Conservation (phyloP, 2,888 invertebrate species). For the Ptycholaimellus sp. region DNA sequence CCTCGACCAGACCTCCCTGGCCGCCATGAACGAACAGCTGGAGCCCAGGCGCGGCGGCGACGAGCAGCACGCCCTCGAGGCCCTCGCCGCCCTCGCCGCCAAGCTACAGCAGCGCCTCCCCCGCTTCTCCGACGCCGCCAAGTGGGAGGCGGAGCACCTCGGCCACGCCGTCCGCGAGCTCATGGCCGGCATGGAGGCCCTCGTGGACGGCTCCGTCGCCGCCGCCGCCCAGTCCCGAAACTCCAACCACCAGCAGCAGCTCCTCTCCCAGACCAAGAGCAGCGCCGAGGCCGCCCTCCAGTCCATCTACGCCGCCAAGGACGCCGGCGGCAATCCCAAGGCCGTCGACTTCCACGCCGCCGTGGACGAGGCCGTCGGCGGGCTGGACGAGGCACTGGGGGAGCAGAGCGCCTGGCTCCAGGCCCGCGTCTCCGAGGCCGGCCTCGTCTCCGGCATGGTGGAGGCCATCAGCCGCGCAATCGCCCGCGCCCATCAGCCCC, state of each 20-base stretch:
- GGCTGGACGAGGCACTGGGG: slow-evolving; percentile 50
- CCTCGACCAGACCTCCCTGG: slow-evolving; percentile 60
- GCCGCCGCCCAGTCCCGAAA: slow-evolving; percentile 12
- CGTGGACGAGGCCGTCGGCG: slow-evolving; percentile 53
- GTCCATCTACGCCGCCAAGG: slow-evolving; percentile 50
- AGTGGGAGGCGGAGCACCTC: slow-evolving; percentile 67
- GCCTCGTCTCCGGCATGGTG: slow-evolving; percentile 54
- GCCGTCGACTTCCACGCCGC: slow-evolving; percentile 49
- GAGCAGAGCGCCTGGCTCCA: no score
- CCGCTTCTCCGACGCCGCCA: slow-evolving; percentile 56
- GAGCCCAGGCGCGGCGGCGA: no score
- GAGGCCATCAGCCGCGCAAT: slow-evolving; percentile 74
- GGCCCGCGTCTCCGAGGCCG: slow-evolving; percentile 24
- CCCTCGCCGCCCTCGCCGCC: no score
- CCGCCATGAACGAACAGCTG: slow-evolving; percentile 26
- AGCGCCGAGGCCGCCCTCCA: slow-evolving; percentile 75
- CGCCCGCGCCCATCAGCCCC: slow-evolving; percentile 26
- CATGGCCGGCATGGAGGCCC: slow-evolving; percentile 44
- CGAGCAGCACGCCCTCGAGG: slow-evolving; percentile 52
- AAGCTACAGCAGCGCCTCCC: slow-evolving; percentile 63
- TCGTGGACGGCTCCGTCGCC: slow-evolving; percentile 52
- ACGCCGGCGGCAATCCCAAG: slow-evolving; percentile 75
- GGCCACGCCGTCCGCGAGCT: slow-evolving; percentile 46
- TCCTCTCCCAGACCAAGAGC: slow-evolving; percentile 39
- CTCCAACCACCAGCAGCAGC: not conserved